These are phyloP conservation scores for Calephelis nemesis DNA, from an alignment of 1,140 invertebrate species.

Conservation along the genomic window DNA sequence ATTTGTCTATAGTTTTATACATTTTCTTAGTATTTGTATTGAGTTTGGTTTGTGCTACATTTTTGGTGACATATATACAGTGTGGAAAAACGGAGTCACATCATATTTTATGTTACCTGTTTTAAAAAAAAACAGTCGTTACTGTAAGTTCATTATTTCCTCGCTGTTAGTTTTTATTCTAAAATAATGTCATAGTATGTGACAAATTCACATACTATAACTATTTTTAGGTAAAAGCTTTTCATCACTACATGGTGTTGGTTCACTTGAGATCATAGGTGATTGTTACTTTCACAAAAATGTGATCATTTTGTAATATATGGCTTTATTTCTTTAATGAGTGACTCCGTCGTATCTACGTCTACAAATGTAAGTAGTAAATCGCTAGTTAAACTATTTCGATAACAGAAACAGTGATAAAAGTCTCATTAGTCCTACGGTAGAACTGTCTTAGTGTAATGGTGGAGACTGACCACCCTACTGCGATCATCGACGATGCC, in stretches of 20 bases:
- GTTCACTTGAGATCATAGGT: not conserved
- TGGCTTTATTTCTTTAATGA: not conserved
- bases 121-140: no score
- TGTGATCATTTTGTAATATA: not conserved
- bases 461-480: constrained; percentile 19
- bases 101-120: not conserved
- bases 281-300: no score
- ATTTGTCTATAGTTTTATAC: no score
- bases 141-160: no score
- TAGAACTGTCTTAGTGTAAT: constrained; percentile 7
- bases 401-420: constrained; percentile 13
- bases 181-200: no score
- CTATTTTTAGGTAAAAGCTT: not conserved
- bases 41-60: no score
- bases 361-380: not conserved
- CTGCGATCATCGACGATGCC: constrained; percentile 40
- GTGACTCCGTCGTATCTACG: not conserved
- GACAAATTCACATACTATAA: no score
- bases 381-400: constrained; percentile 13
- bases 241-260: not conserved
- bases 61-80: not conserved
- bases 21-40: no score
- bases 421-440: constrained; percentile 15
- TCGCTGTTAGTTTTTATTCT: no score
- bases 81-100: constrained; percentile 4